Conservation (phyloP, 2,797 vertebrate genomes). For the Prunella strophiata region DNA sequence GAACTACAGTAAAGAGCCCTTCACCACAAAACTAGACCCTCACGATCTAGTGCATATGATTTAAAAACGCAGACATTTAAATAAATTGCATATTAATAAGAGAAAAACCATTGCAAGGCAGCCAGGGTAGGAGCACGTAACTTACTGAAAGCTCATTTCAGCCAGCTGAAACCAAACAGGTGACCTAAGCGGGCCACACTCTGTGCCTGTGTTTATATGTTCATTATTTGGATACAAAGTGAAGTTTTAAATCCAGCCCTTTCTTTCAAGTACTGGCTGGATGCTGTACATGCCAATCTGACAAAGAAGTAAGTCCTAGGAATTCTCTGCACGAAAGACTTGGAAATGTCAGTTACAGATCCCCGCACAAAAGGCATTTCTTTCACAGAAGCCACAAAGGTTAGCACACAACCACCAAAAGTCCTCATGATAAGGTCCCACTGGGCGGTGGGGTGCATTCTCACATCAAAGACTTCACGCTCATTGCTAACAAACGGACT, state of each 20-base stretch:
- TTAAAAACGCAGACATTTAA: neutral
- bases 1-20: neutral
- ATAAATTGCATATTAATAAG: rapidly evolving
- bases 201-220: neutral
- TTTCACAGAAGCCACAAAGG: neutral
- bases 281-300: neutral
- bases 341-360: neutral
- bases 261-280: neutral
- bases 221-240: neutral
- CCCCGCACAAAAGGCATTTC: neutral
- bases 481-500: rapidly evolving
- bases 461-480: neutral
- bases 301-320: neutral
- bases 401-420: neutral
- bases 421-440: neutral
- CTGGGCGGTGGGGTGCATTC: rapidly evolving
- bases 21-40: neutral
- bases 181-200: neutral
- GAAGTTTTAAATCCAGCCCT: neutral
- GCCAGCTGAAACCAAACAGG: neutral
- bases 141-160: neutral
- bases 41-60: neutral
- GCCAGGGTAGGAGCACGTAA: neutral
- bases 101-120: neutral
- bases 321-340: neutral